A percentile compares a stretch with the other conserved stretches of the same genome.
Evolutionary conservation across 2,113 vertebrate genomes (phyloP).

Genomic region (Meles meles): DNA sequence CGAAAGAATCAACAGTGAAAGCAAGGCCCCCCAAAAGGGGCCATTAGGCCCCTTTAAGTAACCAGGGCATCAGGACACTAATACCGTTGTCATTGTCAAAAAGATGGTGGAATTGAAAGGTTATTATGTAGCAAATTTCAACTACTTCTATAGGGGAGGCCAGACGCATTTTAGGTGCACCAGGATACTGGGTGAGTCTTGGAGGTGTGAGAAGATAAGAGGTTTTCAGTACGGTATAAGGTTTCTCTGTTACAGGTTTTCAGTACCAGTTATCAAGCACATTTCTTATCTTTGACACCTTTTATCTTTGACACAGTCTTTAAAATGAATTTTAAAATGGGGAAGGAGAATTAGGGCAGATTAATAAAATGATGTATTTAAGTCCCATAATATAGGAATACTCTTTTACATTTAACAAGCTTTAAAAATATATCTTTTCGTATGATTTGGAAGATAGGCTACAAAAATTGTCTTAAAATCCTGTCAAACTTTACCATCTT

Average conservation of each 20-base stretch:
- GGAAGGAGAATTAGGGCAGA: slow-evolving; percentile 9
- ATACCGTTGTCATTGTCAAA: background rate
- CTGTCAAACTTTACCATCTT: background rate
- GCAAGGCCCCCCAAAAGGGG: background rate
- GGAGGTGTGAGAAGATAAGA: slow-evolving; percentile 9
- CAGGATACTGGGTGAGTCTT: background rate
- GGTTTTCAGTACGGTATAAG: background rate
- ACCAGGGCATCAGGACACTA: background rate
- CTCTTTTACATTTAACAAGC: background rate
- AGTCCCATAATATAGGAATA: background rate
- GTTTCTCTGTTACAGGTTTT: slow-evolving; percentile 51
- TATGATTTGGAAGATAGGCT: background rate
- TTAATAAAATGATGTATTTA: slow-evolving; percentile 26
- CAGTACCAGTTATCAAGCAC: slow-evolving; percentile 23
- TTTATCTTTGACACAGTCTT: slow-evolving; percentile 49
- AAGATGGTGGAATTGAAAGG: background rate
- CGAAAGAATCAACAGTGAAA: background rate
- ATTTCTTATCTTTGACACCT: slow-evolving; percentile 45
- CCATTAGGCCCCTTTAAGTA: background rate
- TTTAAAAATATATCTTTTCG: slow-evolving; percentile 23
- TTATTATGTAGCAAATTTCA: background rate
- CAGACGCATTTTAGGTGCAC: background rate
- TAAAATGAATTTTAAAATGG: slow-evolving; percentile 14
- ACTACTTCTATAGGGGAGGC: background rate
- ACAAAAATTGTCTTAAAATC: slow-evolving; percentile 27